These are phyloP conservation scores for Melipona beecheii DNA, from an alignment of 2,888 invertebrate genomes.

Conservation along the genomic window DNA sequence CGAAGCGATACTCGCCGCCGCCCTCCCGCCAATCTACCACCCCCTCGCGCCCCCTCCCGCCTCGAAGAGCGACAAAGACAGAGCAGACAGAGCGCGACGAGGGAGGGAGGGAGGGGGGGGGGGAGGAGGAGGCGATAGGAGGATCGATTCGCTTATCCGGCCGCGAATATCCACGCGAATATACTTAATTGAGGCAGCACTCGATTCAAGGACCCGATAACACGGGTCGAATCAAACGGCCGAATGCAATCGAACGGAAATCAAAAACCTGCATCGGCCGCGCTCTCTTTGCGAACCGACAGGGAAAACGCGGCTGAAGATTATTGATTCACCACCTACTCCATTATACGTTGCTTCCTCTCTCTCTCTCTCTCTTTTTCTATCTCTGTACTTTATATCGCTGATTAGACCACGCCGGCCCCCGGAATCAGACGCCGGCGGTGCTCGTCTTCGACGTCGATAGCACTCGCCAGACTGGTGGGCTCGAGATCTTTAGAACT, in stretches of 20 bases:
- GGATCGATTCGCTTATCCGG: constrained; percentile 56
- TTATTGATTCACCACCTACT: constrained; percentile 46
- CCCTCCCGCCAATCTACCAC: neutral
- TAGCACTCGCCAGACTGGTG: neutral
- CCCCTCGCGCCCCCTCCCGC: too few species aligned
- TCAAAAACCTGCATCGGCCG: constrained; percentile 41
- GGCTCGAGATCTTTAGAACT: constrained; percentile 12
- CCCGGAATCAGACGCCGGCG: constrained; percentile 28
- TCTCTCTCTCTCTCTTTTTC: neutral
- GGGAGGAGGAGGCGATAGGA: neutral
- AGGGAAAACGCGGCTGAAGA: constrained; percentile 45
- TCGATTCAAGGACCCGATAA: constrained; percentile 50
- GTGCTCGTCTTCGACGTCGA: constrained; percentile 31
- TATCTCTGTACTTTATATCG: constrained; percentile 22
- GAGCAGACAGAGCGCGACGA: neutral
- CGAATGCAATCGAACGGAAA: constrained; percentile 51
- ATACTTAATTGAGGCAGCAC: constrained; percentile 57
- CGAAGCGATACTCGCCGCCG: constrained; percentile 39
- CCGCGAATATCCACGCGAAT: constrained; percentile 52
- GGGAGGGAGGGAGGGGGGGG: too few species aligned
- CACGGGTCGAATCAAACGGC: constrained; percentile 44
- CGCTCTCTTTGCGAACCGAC: constrained; percentile 34
- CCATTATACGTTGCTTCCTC: constrained; percentile 22
- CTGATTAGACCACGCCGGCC: constrained; percentile 29
- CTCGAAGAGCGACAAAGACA: neutral